Evolutionary conservation across 2,888 invertebrate species (phyloP).

Genomic region (Drosophila austrosaltans): DNA sequence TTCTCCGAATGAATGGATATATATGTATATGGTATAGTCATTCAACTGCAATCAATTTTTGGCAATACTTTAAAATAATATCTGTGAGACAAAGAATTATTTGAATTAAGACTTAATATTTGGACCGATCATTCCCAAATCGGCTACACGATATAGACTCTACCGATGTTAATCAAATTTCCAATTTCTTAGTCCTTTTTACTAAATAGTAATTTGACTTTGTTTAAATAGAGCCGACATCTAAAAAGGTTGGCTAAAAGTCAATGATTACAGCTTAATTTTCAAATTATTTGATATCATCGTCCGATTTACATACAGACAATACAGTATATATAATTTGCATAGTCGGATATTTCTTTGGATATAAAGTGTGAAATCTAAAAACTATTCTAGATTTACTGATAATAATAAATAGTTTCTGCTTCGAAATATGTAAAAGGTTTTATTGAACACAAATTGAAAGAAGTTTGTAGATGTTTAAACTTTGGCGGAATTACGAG

Average conservation of each 20-base stretch:
- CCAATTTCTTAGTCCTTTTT: neutral
- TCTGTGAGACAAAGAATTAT: neutral
- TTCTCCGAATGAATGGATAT: neutral
- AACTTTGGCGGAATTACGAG: constrained; percentile 1
- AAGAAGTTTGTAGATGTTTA: neutral
- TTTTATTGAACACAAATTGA: neutral
- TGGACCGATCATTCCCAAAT: neutral
- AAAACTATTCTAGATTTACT: neutral
- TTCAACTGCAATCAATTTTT: neutral
- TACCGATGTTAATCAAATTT: neutral
- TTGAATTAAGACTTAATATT: neutral
- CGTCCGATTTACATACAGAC: neutral
- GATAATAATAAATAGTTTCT: neutral
- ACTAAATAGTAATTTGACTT: neutral
- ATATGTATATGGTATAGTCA: neutral
- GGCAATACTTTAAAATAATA: neutral
- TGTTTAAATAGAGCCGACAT: neutral
- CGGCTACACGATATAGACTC: neutral
- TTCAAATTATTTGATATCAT: neutral
- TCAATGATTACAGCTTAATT: neutral
- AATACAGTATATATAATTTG: neutral
- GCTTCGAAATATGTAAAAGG: neutral
- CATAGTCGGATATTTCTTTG: neutral
- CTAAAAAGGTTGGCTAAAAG: neutral
- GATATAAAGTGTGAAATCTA: neutral